Evolutionary conservation across 2,113 vertebrate species (phyloP).

Genomic region (Platysteira castanea): DNA sequence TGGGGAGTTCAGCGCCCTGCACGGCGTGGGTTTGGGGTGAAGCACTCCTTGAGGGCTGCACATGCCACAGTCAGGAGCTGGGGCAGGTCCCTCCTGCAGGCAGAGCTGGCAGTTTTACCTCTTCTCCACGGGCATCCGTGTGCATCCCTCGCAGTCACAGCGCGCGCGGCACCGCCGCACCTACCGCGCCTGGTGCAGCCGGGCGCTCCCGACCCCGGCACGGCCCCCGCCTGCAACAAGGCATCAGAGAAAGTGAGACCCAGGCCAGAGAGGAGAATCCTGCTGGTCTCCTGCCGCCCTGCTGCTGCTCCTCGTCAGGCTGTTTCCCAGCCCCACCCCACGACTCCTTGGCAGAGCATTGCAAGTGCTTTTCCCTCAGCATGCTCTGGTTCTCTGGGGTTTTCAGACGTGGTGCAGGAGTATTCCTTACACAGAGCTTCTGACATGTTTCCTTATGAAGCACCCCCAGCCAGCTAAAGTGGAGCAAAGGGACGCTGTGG

Average conservation of each 20-base stretch:
- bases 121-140: neutral
- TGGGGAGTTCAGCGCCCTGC: accelerated
- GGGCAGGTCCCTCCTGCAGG: neutral
- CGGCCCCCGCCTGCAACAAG: neutral
- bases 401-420: neutral
- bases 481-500: neutral
- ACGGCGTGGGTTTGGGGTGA: neutral
- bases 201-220: neutral
- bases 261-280: neutral
- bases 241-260: neutral
- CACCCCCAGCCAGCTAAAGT: neutral
- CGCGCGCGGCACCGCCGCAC: accelerated
- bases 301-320: neutral
- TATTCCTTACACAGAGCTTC: neutral
- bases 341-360: neutral
- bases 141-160: neutral
- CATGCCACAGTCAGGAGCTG: neutral
- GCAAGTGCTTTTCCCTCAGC: neutral
- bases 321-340: neutral
- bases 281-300: neutral
- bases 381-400: neutral
- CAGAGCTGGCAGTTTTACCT: slow-evolving; percentile 4
- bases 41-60: neutral
- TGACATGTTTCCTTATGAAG: neutral
- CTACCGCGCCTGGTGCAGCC: neutral